phyloP scores from a whole-genome alignment of 2,113 vertebrate genomes.

The Poeciliopsis turrubarensis region DNA sequence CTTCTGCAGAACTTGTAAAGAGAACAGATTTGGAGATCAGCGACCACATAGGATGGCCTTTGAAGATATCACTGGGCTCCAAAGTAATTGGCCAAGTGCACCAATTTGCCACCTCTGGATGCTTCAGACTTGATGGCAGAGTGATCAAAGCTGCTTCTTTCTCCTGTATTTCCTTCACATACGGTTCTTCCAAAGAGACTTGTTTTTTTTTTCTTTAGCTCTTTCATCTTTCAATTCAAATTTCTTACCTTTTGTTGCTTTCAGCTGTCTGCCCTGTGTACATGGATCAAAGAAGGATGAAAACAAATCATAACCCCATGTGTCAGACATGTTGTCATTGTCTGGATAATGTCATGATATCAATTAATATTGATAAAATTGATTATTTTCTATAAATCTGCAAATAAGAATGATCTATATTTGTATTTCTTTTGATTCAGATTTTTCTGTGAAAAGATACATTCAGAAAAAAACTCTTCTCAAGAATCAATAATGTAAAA shows the following conservation, averaged over 20 bases:
- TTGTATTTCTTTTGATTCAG: too few species aligned
- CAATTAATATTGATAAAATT: constrained; percentile 38
- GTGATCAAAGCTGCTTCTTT: constrained; percentile 70
- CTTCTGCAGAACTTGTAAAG: constrained; percentile 14
- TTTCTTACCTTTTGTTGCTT: constrained; percentile 50
- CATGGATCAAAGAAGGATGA: constrained; percentile 45
- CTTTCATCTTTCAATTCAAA: constrained; percentile 69
- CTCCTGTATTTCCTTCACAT: constrained; percentile 49
- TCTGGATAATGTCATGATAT: constrained; percentile 53
- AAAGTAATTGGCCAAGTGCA: constrained; percentile 58
- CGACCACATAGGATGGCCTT: constrained; percentile 29
- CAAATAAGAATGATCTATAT: not conserved
- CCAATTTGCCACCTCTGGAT: constrained; percentile 62
- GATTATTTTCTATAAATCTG: constrained; percentile 13
- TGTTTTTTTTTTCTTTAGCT: constrained; percentile 27
- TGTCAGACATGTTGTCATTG: constrained; percentile 40
- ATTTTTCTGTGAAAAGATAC: too few species aligned
- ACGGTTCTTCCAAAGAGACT: constrained; percentile 51
- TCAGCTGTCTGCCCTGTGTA: constrained; percentile 40
- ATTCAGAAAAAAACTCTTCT: too few species aligned
- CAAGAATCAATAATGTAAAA: too few species aligned
- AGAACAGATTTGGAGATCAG: constrained; percentile 18
- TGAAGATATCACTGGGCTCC: constrained; percentile 15
- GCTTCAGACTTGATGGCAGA: constrained; percentile 59
- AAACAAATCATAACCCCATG: constrained; percentile 25